A percentile compares a stretch with the other conserved stretches of the same genome.
Evolutionary conservation across 2,113 vertebrate species (phyloP).

Genomic region (Sula dactylatra): DNA sequence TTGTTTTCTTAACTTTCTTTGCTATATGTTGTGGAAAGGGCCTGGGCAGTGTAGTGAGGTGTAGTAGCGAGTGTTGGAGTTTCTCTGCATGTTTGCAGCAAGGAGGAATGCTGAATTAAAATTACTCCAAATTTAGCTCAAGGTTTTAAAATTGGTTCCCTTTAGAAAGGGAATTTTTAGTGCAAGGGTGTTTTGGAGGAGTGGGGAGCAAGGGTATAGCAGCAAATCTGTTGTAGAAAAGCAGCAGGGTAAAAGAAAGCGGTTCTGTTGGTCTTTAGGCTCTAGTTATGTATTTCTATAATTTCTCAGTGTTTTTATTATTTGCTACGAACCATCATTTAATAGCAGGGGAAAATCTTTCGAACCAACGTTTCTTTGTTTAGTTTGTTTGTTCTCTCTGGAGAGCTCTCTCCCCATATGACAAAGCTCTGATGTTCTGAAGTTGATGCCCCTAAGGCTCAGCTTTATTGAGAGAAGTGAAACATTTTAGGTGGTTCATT

Average conservation of each 20-base stretch:
- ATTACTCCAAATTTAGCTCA: not conserved
- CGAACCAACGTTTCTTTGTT: slow-evolving; percentile 46
- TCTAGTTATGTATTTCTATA: slow-evolving; percentile 56
- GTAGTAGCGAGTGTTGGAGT: not conserved
- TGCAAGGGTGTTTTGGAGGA: not conserved
- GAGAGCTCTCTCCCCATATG: slow-evolving; percentile 42
- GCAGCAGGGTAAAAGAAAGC: not conserved
- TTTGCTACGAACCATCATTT: slow-evolving; percentile 45
- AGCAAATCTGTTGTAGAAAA: not conserved
- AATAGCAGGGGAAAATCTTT: slow-evolving; percentile 43
- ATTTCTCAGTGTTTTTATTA: slow-evolving; percentile 25
- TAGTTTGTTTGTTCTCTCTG: slow-evolving; percentile 58
- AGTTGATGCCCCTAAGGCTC: slow-evolving; percentile 56
- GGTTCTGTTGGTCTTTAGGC: slow-evolving; percentile 28
- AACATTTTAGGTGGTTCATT: slow-evolving; percentile 64
- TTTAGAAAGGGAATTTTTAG: slow-evolving; percentile 8
- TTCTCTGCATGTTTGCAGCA: not conserved
- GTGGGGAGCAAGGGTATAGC: not conserved
- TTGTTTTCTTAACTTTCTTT: not conserved
- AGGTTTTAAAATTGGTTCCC: not conserved
- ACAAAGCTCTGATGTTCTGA: slow-evolving; percentile 56
- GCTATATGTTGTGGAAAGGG: not conserved
- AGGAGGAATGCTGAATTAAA: slow-evolving; percentile 13
- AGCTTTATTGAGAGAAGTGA: slow-evolving; percentile 64
- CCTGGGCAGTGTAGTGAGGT: not conserved